Conservation (phyloP, 2,888 invertebrate species). For the Diarsia dahlii region DNA sequence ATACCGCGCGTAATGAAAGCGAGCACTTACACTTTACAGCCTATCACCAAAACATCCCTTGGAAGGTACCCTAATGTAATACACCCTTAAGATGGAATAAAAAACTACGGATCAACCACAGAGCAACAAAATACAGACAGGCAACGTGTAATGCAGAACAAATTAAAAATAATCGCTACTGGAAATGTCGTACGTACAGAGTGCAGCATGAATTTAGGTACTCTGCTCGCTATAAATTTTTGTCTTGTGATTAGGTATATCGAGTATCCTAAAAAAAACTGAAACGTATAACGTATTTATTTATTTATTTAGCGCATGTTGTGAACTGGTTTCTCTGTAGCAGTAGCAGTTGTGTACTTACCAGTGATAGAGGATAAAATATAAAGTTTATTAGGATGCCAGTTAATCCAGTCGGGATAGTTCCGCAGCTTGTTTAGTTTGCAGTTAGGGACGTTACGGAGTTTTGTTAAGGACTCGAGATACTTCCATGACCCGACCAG, state of each 20-base stretch:
- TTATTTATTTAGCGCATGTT: not conserved
- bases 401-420: constrained; percentile 38
- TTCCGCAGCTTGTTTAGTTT: constrained; percentile 53
- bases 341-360: not conserved
- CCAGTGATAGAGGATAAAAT: constrained; percentile 30
- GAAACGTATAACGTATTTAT: not conserved
- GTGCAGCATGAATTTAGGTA: not conserved
- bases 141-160: not conserved
- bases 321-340: not conserved
- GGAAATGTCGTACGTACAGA: not conserved
- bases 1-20: constrained; percentile 55
- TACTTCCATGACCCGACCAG: not conserved
- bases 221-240: not conserved
- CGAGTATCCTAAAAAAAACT: too few species aligned
- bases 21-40: constrained; percentile 62
- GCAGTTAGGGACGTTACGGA: constrained; percentile 31
- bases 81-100: constrained; percentile 42
- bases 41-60: constrained; percentile 51
- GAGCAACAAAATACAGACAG: not conserved
- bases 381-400: constrained; percentile 53
- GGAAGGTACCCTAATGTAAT: constrained; percentile 32
- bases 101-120: constrained; percentile 30
- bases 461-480: constrained; percentile 5
- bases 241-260: not conserved
- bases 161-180: not conserved